Evolutionary conservation across 64 coral and sea anemone species (phyloP).

Genomic region (Pocillopora verrucosa): DNA sequence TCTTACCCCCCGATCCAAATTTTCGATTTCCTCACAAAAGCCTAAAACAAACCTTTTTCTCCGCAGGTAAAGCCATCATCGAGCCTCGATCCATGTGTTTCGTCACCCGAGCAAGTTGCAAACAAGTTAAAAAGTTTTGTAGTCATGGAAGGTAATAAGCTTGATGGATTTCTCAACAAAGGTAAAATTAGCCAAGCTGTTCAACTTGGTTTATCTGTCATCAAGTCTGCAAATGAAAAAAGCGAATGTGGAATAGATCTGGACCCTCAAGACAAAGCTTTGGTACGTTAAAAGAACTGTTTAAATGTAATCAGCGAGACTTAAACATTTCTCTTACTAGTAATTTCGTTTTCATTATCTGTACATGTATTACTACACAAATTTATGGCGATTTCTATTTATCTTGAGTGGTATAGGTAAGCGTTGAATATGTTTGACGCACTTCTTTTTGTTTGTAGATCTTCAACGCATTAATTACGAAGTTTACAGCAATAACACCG

Average conservation of each 20-base stretch:
- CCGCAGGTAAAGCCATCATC: slow-evolving; percentile 1
- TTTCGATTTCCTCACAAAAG: neutral
- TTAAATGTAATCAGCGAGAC: no score
- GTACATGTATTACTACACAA: no score
- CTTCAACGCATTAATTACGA: neutral
- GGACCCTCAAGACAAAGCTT: neutral
- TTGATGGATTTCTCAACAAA: slow-evolving; percentile 4
- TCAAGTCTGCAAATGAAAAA: neutral
- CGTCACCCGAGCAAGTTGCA: neutral
- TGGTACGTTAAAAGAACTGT: neutral
- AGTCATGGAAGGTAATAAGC: slow-evolving; percentile 1
- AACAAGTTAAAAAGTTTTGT: slow-evolving; percentile 10
- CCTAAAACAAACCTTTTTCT: neutral
- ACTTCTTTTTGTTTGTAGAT: neutral
- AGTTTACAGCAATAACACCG: neutral
- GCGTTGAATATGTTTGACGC: neutral
- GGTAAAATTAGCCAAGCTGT: slow-evolving; percentile 4
- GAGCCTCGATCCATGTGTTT: slow-evolving; percentile 8
- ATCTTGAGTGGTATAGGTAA: no score
- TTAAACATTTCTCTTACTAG: no score
- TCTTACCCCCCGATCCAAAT: neutral
- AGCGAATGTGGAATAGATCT: neutral
- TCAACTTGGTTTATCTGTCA: neutral
- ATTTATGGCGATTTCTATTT: no score
- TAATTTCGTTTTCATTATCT: no score